Percentiles rank a stretch among this genome's conserved stretches.
phyloP scores from a whole-genome alignment of 2,113 vertebrate genomes.

The Pycnonotus jocosus region DNA sequence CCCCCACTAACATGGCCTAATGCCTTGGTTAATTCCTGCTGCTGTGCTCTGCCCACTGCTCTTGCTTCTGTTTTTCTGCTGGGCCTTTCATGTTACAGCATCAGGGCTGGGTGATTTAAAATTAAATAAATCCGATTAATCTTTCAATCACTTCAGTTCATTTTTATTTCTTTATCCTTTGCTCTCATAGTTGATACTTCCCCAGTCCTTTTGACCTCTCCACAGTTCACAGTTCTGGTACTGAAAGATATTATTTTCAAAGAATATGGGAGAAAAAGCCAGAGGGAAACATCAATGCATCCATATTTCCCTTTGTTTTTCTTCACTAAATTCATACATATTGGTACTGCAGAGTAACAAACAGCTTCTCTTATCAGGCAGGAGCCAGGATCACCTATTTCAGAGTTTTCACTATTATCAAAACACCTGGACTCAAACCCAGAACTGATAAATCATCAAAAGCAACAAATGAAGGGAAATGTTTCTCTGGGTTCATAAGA shows the following conservation, averaged over 20 bases:
- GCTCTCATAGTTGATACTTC: neutral
- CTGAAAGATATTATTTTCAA: neutral
- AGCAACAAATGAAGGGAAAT: neutral
- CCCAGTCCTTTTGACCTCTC: neutral
- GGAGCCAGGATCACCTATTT: conserved; percentile 23
- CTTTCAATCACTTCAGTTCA: neutral
- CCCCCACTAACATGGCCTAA: accelerated
- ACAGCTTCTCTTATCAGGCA: conserved; percentile 26
- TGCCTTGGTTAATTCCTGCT: neutral
- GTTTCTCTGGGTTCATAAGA: neutral
- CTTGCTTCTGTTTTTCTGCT: neutral
- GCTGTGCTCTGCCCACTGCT: neutral
- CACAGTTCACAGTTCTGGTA: neutral
- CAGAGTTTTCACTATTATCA: neutral
- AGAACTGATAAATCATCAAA: conserved; percentile 32
- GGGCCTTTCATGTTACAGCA: neutral
- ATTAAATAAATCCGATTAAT: neutral
- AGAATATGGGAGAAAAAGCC: neutral
- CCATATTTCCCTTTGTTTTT: neutral
- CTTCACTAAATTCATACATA: neutral
- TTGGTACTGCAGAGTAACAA: neutral
- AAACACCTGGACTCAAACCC: neutral
- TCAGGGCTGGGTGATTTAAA: neutral
- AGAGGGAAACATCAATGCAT: neutral
- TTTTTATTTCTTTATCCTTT: neutral